Evolutionary conservation across 2,888 invertebrate genomes (phyloP), one percentile per base, ranked within the genome.

Genomic region (Biston betularia): DNA sequence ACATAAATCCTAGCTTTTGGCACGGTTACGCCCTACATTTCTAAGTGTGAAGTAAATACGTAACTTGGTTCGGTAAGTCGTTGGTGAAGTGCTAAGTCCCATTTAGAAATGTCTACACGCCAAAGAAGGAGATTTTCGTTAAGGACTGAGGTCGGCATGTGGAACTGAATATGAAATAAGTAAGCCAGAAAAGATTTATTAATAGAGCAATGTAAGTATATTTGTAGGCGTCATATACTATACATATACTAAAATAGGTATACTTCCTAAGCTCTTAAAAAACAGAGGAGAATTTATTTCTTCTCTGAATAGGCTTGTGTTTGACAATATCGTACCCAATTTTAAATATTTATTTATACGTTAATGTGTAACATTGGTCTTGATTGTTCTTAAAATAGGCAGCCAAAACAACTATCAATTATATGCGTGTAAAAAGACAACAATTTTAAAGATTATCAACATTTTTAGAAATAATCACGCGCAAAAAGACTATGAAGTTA

Each of bases 41-140:
- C 54, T 67, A 63, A 66, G 67, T 67, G 67, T 59, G 63, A 67
- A 67, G 67, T 68, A 63, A 63, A 63, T 68, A 68, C 59, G 63
- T 68, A 68, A 68, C 63, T 68, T 59, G 63, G 59, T 63, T 63
- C 55, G 54, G 54, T 68, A 68, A 68, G 63, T 68, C 63, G 63
- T 68, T 56, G 63, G 63, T 52, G 59, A 67, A 68, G 67, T 68
- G 59, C 67, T 68, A 68, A 68, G 63, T 63, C 55, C 59, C 67
- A 63, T 68, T 68, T 68, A 60, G 67, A 56, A 59, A 59, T 46
- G 55, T 68, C 54, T 67, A 50, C 62, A 63, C 59, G 67, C 63
- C 58, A 59, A 59, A 61, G 40, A 50, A 52, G 65, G 61, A 53
- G 33, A 38, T 60, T 59, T 54, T 57, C 34, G 49, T 34, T 42